A percentile compares a stretch with the other conserved stretches of the same genome.
These are phyloP conservation scores for Acomys russatus DNA, from an alignment of 2,797 vertebrate genomes.

Conservation along the genomic window DNA sequence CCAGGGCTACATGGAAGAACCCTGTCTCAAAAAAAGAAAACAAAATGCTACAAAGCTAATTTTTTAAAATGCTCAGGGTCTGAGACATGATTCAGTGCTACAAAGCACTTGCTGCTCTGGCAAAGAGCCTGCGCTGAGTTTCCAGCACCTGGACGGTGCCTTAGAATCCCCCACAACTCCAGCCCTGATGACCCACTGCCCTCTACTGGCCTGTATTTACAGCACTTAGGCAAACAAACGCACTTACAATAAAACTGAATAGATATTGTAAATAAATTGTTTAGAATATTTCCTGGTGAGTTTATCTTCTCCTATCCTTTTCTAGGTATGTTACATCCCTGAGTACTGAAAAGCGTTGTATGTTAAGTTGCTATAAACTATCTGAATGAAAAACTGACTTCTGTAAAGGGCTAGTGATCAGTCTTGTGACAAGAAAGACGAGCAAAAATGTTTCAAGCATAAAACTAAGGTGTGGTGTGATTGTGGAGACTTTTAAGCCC, in stretches of 20 bases:
- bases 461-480: neutral
- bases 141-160: neutral
- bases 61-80: neutral
- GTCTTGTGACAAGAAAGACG: neutral
- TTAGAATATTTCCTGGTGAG: neutral
- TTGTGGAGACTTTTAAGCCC: neutral
- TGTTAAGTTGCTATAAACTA: neutral
- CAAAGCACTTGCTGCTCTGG: neutral
- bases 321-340: neutral
- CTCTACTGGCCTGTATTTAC: neutral
- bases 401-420: neutral
- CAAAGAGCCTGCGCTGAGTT: neutral
- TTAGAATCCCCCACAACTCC: neutral
- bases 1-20: too few species aligned
- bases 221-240: neutral
- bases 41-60: neutral
- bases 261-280: neutral
- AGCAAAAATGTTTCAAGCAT: neutral
- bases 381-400: constrained; percentile 2
- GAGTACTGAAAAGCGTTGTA: neutral
- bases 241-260: neutral
- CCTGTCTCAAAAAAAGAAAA: too few species aligned
- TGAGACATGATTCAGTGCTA: neutral
- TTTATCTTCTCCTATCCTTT: neutral
- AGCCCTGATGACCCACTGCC: neutral